Evolutionary conservation across 1,140 invertebrate genomes (phyloP).

Genomic region (Dolichoris vasculosae): DNA sequence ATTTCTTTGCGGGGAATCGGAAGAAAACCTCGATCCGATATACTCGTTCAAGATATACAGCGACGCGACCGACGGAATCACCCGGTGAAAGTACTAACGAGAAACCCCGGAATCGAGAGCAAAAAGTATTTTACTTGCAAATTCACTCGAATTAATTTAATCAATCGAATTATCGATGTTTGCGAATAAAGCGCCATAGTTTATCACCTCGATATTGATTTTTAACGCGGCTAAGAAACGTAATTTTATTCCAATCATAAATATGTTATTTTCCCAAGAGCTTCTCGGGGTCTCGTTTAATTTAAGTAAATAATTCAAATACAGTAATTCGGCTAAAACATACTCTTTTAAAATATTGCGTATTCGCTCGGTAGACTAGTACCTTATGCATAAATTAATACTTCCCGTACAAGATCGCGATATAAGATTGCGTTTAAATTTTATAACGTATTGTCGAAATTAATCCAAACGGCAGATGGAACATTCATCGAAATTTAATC

Average conservation of each 20-base stretch:
- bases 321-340: not conserved
- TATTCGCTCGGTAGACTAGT: too few relatives aligned
- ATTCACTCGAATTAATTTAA: not conserved
- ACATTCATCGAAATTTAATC: not conserved
- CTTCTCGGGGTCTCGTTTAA: not conserved
- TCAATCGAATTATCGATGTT: constrained; percentile 12
- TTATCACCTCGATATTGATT: not conserved
- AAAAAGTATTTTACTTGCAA: constrained; percentile 15
- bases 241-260: not conserved
- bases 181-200: not conserved
- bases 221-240: not conserved
- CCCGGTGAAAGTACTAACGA: not conserved
- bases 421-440: not conserved
- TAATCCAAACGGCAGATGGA: not conserved
- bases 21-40: too few relatives aligned
- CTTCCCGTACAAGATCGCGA: not conserved
- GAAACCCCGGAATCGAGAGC: not conserved
- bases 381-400: too few relatives aligned
- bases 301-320: not conserved
- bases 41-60: too few relatives aligned
- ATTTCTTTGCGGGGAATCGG: too few relatives aligned
- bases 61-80: too few relatives aligned
- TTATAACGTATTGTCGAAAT: not conserved
- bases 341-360: not conserved
- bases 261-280: not conserved